These are phyloP conservation scores for Anomalospiza imberbis DNA, from an alignment of 2,797 vertebrate genomes.

Conservation along the genomic window DNA sequence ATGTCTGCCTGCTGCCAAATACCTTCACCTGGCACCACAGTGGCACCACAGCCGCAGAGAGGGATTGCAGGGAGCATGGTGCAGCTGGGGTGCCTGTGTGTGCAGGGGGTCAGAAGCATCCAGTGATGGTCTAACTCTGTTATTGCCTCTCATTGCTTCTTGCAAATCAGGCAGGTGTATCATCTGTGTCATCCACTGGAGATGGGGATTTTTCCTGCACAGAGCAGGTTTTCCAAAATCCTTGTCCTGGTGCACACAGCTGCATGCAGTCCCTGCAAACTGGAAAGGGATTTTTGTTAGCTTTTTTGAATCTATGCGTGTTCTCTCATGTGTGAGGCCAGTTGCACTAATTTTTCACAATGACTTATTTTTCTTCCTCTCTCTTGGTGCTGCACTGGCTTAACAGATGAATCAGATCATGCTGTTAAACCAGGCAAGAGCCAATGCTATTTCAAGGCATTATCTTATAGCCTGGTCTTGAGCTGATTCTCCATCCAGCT, in stretches of 20 bases:
- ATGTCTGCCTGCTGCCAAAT: neutral
- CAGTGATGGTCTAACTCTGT: neutral
- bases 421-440: neutral
- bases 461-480: neutral
- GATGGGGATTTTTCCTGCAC: neutral
- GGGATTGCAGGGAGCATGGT: neutral
- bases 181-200: neutral
- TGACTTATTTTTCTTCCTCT: conserved; percentile 9
- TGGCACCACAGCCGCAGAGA: neutral
- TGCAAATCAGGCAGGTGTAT: neutral
- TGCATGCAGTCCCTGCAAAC: neutral
- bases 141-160: neutral
- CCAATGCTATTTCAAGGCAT: neutral
- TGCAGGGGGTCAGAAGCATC: neutral
- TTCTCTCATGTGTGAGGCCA: neutral
- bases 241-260: neutral
- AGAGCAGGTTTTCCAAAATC: neutral
- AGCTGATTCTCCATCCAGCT: neutral
- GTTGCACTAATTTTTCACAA: conserved; percentile 28
- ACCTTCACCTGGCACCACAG: neutral
- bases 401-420: conserved; percentile 7
- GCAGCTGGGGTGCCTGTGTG: neutral
- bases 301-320: neutral
- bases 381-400: neutral
- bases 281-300: neutral